Conservation (phyloP, 2,113 vertebrate genomes). For the Nanorana parkeri region DNA sequence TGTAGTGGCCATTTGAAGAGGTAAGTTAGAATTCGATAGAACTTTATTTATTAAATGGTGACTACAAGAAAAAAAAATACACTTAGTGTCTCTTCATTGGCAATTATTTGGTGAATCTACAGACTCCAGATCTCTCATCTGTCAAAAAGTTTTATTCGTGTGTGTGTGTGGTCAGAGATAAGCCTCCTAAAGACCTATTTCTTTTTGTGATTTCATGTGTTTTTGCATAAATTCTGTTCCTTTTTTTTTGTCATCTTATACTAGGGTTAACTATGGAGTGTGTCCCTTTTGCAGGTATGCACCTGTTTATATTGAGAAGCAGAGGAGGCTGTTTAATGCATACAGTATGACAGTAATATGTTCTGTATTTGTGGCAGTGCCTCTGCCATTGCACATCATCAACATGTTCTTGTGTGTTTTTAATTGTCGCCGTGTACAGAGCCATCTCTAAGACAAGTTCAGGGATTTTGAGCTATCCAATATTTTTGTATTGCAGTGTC, state of each 20-base stretch:
- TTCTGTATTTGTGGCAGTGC: not conserved
- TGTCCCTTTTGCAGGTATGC: not conserved
- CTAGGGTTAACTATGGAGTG: not conserved
- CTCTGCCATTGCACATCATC: conserved; percentile 23
- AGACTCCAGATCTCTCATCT: too few relatives aligned
- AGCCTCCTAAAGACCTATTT: too few relatives aligned
- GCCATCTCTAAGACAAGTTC: conserved; percentile 36
- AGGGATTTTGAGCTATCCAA: conserved; percentile 25
- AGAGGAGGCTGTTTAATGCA: not conserved
- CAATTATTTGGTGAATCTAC: too few relatives aligned
- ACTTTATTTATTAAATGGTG: too few relatives aligned
- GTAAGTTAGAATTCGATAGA: too few relatives aligned
- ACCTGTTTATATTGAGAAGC: not conserved
- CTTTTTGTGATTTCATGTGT: not conserved
- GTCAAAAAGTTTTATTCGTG: too few relatives aligned
- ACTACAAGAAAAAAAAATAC: too few relatives aligned
- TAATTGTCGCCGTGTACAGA: conserved; percentile 31
- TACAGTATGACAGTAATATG: not conserved
- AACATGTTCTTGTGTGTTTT: conserved; percentile 3
- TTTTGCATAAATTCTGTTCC: not conserved
- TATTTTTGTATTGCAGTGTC: conserved; percentile 53
- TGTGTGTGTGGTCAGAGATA: not conserved
- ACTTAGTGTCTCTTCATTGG: too few relatives aligned
- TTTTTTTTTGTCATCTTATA: not conserved
- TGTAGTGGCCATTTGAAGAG: too few relatives aligned